A percentile compares a stretch with the other conserved stretches of the same genome.
Evolutionary conservation across 2,113 vertebrate genomes (phyloP).

Genomic region (Cercopithecus mona): DNA sequence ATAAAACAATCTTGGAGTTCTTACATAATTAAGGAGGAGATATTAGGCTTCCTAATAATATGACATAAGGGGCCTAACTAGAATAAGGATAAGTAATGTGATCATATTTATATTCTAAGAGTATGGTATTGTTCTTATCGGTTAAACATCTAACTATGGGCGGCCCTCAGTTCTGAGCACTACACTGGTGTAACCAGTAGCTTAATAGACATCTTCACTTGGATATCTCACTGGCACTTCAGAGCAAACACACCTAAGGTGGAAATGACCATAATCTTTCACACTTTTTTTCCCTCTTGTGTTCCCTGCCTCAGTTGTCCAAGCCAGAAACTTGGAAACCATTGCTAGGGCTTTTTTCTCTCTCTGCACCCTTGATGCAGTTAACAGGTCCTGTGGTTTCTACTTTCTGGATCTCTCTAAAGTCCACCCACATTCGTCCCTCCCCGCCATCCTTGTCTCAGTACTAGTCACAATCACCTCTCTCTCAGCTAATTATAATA

Average conservation of each 20-base stretch:
- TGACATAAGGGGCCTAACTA: not conserved
- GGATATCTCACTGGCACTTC: not conserved
- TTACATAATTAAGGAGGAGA: not conserved
- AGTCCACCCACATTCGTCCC: not conserved
- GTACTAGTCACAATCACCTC: not conserved
- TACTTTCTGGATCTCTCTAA: slow-evolving; percentile 11
- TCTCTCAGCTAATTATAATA: slow-evolving; percentile 21
- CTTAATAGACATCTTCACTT: not conserved
- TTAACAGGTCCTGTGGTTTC: not conserved
- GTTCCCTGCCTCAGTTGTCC: not conserved
- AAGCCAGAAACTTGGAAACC: not conserved
- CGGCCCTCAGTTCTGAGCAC: not conserved
- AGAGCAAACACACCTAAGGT: not conserved
- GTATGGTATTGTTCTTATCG: not conserved
- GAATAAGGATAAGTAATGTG: not conserved
- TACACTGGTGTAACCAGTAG: not conserved
- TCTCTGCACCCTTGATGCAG: not conserved
- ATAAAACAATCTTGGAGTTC: not conserved
- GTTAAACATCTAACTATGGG: not conserved
- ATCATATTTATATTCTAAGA: not conserved
- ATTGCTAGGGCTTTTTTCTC: not conserved
- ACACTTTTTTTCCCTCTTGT: not conserved
- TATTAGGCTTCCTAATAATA: slow-evolving; percentile 17
- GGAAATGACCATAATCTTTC: slow-evolving; percentile 23
- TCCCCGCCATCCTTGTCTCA: not conserved